Base-by-base conservation (phyloP, 1,140 invertebrate species). In the Popillia japonica region DNA sequence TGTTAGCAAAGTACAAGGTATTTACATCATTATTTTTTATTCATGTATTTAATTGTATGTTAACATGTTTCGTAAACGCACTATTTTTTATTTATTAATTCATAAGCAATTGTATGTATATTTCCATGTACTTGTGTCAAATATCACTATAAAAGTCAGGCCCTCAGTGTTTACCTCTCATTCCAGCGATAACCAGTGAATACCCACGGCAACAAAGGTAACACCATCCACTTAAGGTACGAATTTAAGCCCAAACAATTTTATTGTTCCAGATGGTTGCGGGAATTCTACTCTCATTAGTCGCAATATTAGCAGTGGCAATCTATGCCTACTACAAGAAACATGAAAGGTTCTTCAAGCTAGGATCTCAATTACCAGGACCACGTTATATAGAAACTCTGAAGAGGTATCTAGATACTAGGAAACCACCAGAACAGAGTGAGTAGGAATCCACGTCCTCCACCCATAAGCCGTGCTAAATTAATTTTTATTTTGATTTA, bases 311-410 rank as follows among this genome's bases (percentile, higher is more conserved):
- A 14, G 40, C 22, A 9, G 75, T 55, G 2, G 23, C 40, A 17
- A 4, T 76, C 3, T 76, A 23, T 27, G 22, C 44, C 9, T 76
- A 76, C 11, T 76, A 76, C 23, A 76, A 76, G 42, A 76, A 76
- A 55, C 22, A 76, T 76, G 75, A 76, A 27, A 77, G 59, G 27
- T 77, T 34, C 40, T 61, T 77, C 27, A 64, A 74, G 78, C 74
- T 80, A 40, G 79, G 76, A 17, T 72, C 8, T 7, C 41, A 78
- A 77, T 73, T 82, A 76, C 81, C 81, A 23, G 81, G 81, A 55
- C 81, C 81, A 22, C 42, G 23, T 2, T 76, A 48, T n/a, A 22
- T 44, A 34, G 75, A 76, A 48, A 76, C 75, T 2, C n/a, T 76
- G 3, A 76, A 76, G 48, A n/a, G 14, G 6, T 76, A 76, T 11